A percentile compares a stretch with the other conserved stretches of the same genome.
phyloP scores from a whole-genome alignment of 1,140 invertebrate species.

The Lanistes nyassanus region DNA sequence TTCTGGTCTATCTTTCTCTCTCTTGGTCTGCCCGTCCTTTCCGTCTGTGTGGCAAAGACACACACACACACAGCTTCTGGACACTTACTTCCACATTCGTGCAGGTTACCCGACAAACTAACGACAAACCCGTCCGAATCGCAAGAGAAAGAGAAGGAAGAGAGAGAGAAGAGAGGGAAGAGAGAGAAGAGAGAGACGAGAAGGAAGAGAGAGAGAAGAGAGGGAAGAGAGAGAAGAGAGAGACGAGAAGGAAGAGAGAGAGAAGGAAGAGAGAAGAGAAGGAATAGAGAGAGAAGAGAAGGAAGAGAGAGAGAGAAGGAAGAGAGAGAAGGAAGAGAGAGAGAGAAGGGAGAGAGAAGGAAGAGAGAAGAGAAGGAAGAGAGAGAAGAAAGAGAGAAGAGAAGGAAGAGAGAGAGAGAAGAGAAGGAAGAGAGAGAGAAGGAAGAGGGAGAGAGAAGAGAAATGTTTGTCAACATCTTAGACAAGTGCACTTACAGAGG shows the following conservation, averaged over 20 bases:
- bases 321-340: neutral
- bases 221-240: neutral
- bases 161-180: neutral
- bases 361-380: neutral
- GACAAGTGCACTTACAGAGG: conserved; percentile 32
- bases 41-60: neutral
- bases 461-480: neutral
- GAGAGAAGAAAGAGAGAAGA: neutral
- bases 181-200: neutral
- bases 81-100: neutral
- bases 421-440: too few species aligned
- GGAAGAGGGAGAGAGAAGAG: too few species aligned
- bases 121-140: too few species aligned
- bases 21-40: neutral
- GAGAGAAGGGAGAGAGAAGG: neutral
- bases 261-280: neutral
- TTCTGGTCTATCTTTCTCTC: neutral
- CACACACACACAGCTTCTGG: neutral
- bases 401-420: too few species aligned
- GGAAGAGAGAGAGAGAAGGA: neutral
- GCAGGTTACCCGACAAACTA: too few species aligned
- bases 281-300: neutral
- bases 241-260: neutral
- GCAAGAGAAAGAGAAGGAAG: neutral
- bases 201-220: neutral